Conservation (phyloP, 2,888 invertebrate species). For the Mycalesis mineus region DNA sequence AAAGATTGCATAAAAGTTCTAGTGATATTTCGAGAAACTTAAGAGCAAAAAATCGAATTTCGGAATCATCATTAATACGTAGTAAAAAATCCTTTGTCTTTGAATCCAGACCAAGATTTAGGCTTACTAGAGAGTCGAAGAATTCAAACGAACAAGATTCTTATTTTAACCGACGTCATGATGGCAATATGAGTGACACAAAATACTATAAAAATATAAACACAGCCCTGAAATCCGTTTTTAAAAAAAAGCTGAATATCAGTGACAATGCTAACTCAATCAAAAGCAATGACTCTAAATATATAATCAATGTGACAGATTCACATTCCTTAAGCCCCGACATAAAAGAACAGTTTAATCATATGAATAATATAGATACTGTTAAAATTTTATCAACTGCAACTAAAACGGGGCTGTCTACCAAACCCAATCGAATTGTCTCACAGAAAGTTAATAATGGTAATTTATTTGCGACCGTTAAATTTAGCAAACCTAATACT, state of each 20-base stretch:
- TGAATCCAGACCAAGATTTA: not conserved
- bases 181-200: not conserved
- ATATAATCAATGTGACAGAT: constrained; percentile 5
- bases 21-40: not conserved
- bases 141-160: not conserved
- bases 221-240: too few relatives aligned
- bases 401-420: not conserved
- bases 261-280: too few relatives aligned
- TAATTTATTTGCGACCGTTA: too few relatives aligned
- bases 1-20: constrained; percentile 29
- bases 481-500: too few relatives aligned
- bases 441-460: too few relatives aligned
- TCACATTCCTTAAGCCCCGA: constrained; percentile 31
- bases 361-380: constrained; percentile 28
- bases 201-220: not conserved
- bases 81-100: not conserved
- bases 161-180: not conserved
- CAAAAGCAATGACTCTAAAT: not conserved
- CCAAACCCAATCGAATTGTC: too few relatives aligned
- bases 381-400: not conserved
- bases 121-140: not conserved
- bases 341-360: constrained; percentile 39
- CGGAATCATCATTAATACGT: not conserved
- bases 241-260: too few relatives aligned
- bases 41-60: not conserved